Evolutionary conservation across 2,113 vertebrate genomes (phyloP).

Genomic region (Microtus richardsoni): DNA sequence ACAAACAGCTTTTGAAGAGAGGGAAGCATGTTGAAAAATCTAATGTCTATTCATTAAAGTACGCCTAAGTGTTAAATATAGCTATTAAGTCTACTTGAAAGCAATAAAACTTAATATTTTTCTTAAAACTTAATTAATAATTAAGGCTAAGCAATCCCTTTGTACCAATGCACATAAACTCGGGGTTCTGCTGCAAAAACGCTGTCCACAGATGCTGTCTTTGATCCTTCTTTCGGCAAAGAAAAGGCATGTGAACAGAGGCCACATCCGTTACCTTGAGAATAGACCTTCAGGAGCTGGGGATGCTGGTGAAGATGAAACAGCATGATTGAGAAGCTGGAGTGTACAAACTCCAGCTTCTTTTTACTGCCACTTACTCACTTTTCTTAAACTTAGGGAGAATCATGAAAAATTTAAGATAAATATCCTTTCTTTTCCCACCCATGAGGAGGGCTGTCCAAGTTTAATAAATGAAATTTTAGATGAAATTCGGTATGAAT

Average conservation of each 20-base stretch:
- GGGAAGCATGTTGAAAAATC: not conserved
- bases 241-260: not conserved
- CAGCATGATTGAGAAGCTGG: not conserved
- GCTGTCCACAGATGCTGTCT: not conserved
- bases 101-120: constrained; percentile 67
- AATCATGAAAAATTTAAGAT: constrained; percentile 16
- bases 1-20: constrained; percentile 42
- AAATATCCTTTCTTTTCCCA: not conserved
- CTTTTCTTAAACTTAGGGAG: constrained; percentile 47
- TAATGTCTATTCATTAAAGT: constrained; percentile 59
- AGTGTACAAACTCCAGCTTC: not conserved
- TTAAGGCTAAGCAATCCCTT: constrained; percentile 42
- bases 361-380: not conserved
- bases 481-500: not conserved
- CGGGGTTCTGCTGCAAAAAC: constrained; percentile 28
- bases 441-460: not conserved
- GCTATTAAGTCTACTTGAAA: constrained; percentile 50
- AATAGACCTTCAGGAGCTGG: not conserved
- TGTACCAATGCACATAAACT: constrained; percentile 30
- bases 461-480: constrained; percentile 49
- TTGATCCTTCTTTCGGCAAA: not conserved
- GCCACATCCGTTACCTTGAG: not conserved
- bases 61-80: constrained; percentile 47
- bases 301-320: not conserved
- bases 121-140: constrained; percentile 61